Evolutionary conservation across 2,888 invertebrate species (phyloP), one percentile per base, ranked within the genome.

Genomic region (Drosophila maculinotata): DNA sequence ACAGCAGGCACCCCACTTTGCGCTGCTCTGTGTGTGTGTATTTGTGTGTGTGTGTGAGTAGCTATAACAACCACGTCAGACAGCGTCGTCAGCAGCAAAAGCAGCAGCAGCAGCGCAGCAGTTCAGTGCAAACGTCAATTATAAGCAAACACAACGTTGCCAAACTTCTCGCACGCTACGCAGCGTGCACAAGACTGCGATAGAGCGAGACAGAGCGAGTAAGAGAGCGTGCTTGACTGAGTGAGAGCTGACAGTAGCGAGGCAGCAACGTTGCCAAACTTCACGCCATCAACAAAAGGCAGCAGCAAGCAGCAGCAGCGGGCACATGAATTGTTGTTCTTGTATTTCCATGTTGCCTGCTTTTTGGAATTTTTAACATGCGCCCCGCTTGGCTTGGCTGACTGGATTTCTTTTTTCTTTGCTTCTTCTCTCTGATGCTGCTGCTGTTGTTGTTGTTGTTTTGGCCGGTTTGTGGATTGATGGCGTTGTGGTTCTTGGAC

Each of bases 51-150:
- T 64, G 47, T 59, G 25, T 62, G 72, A 45, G 76, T 70, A 76
- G 74, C 68, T 74, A 74, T 76, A 75, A 71, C 79, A 80, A 79
- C 81, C 81, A 81, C 87, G 81, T 81, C 84, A 86, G 81, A 86
- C 80, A 77, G 80, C 76, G 39, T 62, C 62, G 35, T 31, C 47
- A 33, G 49, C 59, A 33, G 51, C 62, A 38, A 54, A 58, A 47
- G 45, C 69, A 51, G 51, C 69, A 51, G 54, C 70, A 62, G 62
- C 69, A 54, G 48, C 59, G 45, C 75, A 69, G 76, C 76, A 66
- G 80, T 76, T 81, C 81, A 84, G 85, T 79, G 79, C 81, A 86
- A 82, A 82, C 82, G 87, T 82, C 82, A 84, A 87, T 87, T 83
- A 83, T 84, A 87, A 77, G 82, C 82, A 87, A 85, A 79, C 73